A percentile compares a stretch with the other conserved stretches of the same genome.
Conservation (phyloP, 2,797 vertebrate genomes). For the Chrysolophus pictus region DNA sequence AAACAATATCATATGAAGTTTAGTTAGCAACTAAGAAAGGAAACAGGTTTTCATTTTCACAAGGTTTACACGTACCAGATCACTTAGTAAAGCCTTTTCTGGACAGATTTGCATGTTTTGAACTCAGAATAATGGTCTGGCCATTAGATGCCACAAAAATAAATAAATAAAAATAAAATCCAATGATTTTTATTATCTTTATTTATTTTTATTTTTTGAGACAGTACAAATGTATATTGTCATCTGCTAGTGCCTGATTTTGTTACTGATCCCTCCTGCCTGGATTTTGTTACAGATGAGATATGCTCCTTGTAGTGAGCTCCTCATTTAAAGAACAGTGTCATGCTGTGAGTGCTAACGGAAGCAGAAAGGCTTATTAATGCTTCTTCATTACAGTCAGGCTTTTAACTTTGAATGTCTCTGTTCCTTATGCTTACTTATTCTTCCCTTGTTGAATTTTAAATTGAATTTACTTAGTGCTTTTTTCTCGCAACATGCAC, state of each 20-base stretch:
- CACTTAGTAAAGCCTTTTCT: background rate
- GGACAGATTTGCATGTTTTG: background rate
- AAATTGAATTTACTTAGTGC: background rate
- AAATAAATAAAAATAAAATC: background rate
- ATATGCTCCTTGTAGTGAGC: background rate
- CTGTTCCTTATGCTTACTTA: background rate
- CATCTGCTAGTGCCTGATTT: background rate
- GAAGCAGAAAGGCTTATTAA: slow-evolving; percentile 23
- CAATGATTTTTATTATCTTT: background rate
- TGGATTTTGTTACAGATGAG: slow-evolving; percentile 6
- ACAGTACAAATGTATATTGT: background rate
- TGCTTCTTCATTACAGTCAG: background rate
- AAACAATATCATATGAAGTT: background rate
- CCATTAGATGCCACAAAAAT: background rate
- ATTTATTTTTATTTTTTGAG: background rate
- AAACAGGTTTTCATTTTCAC: background rate
- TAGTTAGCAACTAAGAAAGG: background rate
- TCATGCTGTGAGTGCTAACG: background rate
- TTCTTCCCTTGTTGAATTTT: background rate
- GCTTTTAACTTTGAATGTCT: background rate
- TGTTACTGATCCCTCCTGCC: background rate
- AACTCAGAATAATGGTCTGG: background rate
- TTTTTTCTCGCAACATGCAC: background rate
- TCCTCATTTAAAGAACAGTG: background rate
- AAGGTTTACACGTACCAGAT: background rate